phyloP scores from a whole-genome alignment of 2,113 vertebrate species.

The Petrocephalus zakoni region DNA sequence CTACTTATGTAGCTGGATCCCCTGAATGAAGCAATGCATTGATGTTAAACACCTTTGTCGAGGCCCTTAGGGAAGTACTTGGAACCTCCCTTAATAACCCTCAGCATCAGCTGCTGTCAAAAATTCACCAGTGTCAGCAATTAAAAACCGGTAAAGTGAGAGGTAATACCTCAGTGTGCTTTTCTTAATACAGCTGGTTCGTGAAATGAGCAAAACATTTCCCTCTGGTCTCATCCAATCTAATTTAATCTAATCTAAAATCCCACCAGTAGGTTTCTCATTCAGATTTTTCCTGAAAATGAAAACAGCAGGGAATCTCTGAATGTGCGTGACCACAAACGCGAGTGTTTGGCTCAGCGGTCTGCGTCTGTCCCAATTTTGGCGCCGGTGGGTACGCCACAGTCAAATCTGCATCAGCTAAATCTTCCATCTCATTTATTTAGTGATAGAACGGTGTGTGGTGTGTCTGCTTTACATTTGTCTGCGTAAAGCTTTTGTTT shows the following conservation, averaged over 20 bases:
- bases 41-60: not conserved
- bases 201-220: not conserved
- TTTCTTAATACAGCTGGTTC: not conserved
- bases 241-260: not conserved
- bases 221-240: not conserved
- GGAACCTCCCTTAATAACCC: not conserved
- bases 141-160: not conserved
- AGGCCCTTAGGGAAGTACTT: not conserved
- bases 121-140: not conserved
- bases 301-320: not conserved
- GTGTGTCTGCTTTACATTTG: not conserved
- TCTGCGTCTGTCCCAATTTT: not conserved
- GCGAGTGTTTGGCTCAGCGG: not conserved
- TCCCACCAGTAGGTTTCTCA: not conserved
- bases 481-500: not conserved
- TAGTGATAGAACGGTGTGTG: not conserved
- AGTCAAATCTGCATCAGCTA: not conserved
- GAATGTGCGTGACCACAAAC: not conserved
- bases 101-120: not conserved
- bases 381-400: not conserved
- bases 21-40: not conserved
- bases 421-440: not conserved
- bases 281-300: not conserved
- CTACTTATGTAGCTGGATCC: not conserved
- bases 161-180: not conserved